Conservation (phyloP, 1,140 invertebrate genomes). For the Leptinotarsa undecemlineata region DNA sequence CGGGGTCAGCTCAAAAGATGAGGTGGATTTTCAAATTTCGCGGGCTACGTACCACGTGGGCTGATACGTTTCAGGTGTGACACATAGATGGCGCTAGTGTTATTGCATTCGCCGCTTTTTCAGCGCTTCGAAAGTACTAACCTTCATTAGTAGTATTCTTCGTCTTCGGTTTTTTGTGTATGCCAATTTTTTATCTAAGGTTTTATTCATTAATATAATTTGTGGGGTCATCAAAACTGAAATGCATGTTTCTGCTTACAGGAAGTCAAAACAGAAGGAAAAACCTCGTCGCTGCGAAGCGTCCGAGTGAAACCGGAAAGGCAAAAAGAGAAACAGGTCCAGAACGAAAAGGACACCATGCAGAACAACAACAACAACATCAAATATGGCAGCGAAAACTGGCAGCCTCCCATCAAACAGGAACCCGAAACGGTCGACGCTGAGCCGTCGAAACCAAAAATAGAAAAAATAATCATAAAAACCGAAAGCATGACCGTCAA, state of each 20-base stretch:
- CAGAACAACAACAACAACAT: slow-evolving; percentile 27
- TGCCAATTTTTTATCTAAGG: no score
- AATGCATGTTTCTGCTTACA: slow-evolving; percentile 23
- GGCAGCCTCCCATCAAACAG: slow-evolving; percentile 22
- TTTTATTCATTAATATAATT: no score
- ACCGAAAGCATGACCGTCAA: slow-evolving; percentile 22
- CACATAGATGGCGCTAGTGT: no score
- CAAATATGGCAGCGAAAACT: slow-evolving; percentile 11
- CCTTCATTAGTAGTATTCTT: no score
- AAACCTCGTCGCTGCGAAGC: slow-evolving; percentile 62
- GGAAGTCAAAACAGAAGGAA: slow-evolving; percentile 51
- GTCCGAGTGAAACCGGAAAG: slow-evolving; percentile 66
- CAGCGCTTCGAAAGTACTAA: no score
- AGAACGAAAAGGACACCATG: not conserved
- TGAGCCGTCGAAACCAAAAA: slow-evolving; percentile 20
- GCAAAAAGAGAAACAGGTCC: slow-evolving; percentile 45
- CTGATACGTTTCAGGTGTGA: no score
- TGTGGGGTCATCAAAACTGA: no score
- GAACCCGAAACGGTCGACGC: slow-evolving; percentile 17
- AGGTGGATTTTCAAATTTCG: no score
- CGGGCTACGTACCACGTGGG: no score
- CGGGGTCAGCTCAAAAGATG: no score
- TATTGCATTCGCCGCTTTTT: no score
- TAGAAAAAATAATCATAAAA: slow-evolving; percentile 25
- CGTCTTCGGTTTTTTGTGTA: no score